Conservation (phyloP, 2,797 vertebrate species). For the Odontamblyopus lacepedii region DNA sequence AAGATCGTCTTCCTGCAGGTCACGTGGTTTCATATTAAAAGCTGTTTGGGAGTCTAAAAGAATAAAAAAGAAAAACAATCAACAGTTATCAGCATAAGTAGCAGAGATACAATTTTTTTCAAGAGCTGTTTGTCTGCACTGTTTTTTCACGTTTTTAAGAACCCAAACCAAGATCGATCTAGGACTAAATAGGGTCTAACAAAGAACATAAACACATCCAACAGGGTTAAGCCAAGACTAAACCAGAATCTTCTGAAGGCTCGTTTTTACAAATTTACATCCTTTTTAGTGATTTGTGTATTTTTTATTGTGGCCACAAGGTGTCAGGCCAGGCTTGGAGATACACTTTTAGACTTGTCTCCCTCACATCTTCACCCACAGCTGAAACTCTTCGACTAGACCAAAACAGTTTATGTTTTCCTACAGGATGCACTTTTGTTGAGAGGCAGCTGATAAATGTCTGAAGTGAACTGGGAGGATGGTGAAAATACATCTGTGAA, state of each 20-base stretch:
- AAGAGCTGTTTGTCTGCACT: too few species aligned
- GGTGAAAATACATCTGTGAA: not conserved
- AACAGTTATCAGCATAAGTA: too few species aligned
- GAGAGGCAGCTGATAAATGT: slow-evolving; percentile 5
- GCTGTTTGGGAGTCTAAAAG: not conserved
- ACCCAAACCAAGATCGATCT: too few species aligned
- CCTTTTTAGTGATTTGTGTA: not conserved
- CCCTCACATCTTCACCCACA: not conserved
- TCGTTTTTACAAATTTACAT: not conserved
- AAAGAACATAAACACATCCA: not conserved
- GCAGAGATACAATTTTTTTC: too few species aligned
- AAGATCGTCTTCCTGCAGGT: not conserved
- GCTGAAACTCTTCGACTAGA: not conserved
- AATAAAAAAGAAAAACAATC: not conserved
- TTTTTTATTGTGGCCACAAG: slow-evolving; percentile 26
- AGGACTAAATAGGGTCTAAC: not conserved
- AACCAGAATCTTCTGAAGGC: not conserved
- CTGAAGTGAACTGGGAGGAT: not conserved
- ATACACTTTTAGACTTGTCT: not conserved
- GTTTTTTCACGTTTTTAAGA: too few species aligned
- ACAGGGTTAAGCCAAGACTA: not conserved
- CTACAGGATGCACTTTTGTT: too few species aligned
- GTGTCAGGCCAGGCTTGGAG: slow-evolving; percentile 24
- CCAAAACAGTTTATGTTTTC: not conserved
- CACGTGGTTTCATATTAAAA: slow-evolving; percentile 4